Conservation (phyloP, 2,888 invertebrate genomes). For the Ecliptopera silaceata region DNA sequence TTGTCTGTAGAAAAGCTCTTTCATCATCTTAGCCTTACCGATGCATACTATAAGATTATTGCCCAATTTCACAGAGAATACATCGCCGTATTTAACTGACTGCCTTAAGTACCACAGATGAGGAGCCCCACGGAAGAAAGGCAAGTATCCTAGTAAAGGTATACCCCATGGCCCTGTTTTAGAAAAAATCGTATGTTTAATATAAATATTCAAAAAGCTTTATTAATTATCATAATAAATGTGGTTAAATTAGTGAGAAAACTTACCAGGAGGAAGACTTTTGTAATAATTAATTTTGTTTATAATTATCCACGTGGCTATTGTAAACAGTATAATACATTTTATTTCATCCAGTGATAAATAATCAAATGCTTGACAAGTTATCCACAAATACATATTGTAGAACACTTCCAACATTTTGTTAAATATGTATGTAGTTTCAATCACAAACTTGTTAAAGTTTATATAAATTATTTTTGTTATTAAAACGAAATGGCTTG, state of each 20-base stretch:
- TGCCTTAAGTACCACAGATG: slow-evolving; percentile 87
- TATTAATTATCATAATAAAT: too few species aligned
- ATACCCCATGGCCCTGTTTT: slow-evolving; percentile 90
- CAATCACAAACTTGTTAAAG: background rate
- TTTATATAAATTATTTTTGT: background rate
- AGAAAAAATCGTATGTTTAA: background rate
- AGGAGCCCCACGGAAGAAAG: slow-evolving; percentile 87
- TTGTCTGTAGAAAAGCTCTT: slow-evolving; percentile 89
- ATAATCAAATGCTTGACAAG: slow-evolving; percentile 2
- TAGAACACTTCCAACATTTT: slow-evolving; percentile 13
- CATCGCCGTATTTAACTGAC: slow-evolving; percentile 88
- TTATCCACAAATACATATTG: slow-evolving; percentile 7
- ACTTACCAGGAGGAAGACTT: slow-evolving; percentile 45
- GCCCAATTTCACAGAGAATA: slow-evolving; percentile 89
- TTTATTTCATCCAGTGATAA: slow-evolving; percentile 15
- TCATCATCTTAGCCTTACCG: slow-evolving; percentile 89
- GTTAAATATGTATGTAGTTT: background rate
- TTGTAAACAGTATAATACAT: slow-evolving; percentile 11
- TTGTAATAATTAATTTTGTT: slow-evolving; percentile 30
- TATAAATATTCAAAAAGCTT: too few species aligned
- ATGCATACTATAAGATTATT: slow-evolving; percentile 90
- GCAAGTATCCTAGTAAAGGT: slow-evolving; percentile 89
- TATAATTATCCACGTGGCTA: slow-evolving; percentile 23
- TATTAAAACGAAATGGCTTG: slow-evolving; percentile 1
- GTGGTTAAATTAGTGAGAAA: background rate